Base-by-base conservation (phyloP, 2,888 invertebrate genomes). In the Eupithecia abbreviata region DNA sequence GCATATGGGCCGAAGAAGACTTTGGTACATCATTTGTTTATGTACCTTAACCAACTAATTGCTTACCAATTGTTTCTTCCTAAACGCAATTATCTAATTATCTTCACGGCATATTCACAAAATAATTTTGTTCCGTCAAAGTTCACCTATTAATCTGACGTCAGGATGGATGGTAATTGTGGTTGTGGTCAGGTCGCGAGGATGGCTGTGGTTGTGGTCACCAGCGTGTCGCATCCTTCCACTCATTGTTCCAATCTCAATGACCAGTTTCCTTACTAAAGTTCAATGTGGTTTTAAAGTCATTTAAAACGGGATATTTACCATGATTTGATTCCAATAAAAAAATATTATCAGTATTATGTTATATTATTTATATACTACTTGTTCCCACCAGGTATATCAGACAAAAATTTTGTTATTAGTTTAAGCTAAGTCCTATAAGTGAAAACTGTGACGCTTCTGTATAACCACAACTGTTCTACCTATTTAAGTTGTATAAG, bases 161-260 rank as follows among this genome's bases (percentile, higher is more conserved):
- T 66, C 51, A 62, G 41, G 10, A 55, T 74, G 77, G 67, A 74
- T 15, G 66, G 66, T 43, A 66, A 66, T 66, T 70, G 67, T 65
- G 13, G 55, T 65, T 70, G 73, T 69, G 73, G 68, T 67, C 67
- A 13, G 73, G 47, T 49, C 18, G 18, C 41, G 62, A 43, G 72
- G 72, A 66, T 30, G 73, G 73, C 42, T 74, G 76, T 30, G 71
- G 71, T 73, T 49, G 74, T 74, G 78, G 69, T 65, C 67, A 76
- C 67, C 51, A 41, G 69, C 58, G 73, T 49, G 72, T 47, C 72
- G 65, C 78, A 76, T 78, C 78, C 76, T 76, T 70, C 69, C 71
- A 65, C 70, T 66, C 55, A 7, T 55, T 42, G 43, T 47, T 45
- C 0, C 7, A 41, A 55, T 65, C 62, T 73, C 49, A 71, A 55